phyloP scores from a whole-genome alignment of 2,888 invertebrate species.

The Eledona agricola region DNA sequence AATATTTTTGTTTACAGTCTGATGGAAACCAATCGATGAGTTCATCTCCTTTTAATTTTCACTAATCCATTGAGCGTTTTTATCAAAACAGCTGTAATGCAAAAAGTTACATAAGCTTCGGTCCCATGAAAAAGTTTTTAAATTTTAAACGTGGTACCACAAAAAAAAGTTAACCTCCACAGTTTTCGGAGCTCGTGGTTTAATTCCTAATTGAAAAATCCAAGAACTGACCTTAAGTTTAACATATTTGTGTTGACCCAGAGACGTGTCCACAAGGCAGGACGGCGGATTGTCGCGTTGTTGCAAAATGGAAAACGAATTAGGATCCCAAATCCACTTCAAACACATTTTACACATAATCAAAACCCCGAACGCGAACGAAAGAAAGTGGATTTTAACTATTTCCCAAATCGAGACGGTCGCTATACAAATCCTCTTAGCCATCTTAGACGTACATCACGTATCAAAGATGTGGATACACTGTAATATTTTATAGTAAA shows the following conservation, averaged over 20 bases:
- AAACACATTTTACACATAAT: constrained; percentile 63
- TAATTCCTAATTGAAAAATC: too few species aligned
- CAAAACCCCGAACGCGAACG: constrained; percentile 65
- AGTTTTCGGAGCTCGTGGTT: too few species aligned
- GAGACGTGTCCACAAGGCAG: constrained; percentile 67
- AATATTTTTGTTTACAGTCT: constrained; percentile 5
- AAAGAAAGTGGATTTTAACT: constrained; percentile 63
- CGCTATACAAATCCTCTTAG: constrained; percentile 57
- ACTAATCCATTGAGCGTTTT: too few species aligned
- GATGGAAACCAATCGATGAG: constrained; percentile 7
- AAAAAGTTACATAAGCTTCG: too few species aligned
- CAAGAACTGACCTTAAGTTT: constrained; percentile 68
- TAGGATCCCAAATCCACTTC: constrained; percentile 65
- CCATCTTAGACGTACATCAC: constrained; percentile 33
- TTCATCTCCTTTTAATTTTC: too few species aligned
- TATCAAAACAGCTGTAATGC: too few species aligned
- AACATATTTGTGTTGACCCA: constrained; percentile 72
- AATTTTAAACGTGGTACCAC: too few species aligned
- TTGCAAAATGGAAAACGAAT: constrained; percentile 59
- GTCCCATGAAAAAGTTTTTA: too few species aligned
- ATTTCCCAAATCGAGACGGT: constrained; percentile 64
- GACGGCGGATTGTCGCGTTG: constrained; percentile 68
- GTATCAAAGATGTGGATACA: constrained; percentile 15
- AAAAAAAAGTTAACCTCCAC: too few species aligned
- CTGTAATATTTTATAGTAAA: constrained; percentile 29